phyloP scores from a whole-genome alignment of 2,797 vertebrate genomes.

The Liparis tanakae region DNA sequence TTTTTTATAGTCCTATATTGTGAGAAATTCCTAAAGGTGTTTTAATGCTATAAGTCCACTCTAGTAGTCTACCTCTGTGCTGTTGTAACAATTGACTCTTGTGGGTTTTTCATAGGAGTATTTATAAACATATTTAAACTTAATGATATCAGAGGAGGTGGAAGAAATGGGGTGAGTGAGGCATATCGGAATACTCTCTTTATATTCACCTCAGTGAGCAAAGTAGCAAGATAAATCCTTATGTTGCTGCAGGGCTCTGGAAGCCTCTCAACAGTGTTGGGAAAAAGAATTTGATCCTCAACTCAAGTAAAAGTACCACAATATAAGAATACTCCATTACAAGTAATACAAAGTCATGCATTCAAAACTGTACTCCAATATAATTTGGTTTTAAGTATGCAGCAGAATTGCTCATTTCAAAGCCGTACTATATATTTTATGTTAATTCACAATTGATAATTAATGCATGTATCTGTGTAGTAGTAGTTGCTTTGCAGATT shows the following conservation, averaged over 20 bases:
- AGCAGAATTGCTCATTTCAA: not conserved
- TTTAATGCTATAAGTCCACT: not conserved
- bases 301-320: slow-evolving; percentile 7
- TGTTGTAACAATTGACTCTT: not conserved
- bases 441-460: not conserved
- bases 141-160: slow-evolving; percentile 2
- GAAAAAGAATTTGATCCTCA: not conserved
- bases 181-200: not conserved
- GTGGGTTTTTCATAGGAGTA: not conserved
- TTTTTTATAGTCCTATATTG: not conserved
- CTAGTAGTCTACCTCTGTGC: not conserved
- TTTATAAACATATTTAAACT: slow-evolving; percentile 1
- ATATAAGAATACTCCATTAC: slow-evolving; percentile 4
- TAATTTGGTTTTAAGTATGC: slow-evolving; percentile 5
- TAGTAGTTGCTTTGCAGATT: not conserved
- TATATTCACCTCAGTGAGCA: slow-evolving; percentile 2
- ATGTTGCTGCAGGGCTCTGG: not conserved
- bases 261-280: not conserved
- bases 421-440: not conserved
- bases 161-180: slow-evolving; percentile 2
- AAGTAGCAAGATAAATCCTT: not conserved
- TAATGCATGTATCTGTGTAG: not conserved
- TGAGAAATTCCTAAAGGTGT: not conserved
- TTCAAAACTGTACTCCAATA: not conserved
- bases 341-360: slow-evolving; percentile 3